Base-by-base conservation (phyloP, 2,113 vertebrate species). In the Siniperca chuatsi region DNA sequence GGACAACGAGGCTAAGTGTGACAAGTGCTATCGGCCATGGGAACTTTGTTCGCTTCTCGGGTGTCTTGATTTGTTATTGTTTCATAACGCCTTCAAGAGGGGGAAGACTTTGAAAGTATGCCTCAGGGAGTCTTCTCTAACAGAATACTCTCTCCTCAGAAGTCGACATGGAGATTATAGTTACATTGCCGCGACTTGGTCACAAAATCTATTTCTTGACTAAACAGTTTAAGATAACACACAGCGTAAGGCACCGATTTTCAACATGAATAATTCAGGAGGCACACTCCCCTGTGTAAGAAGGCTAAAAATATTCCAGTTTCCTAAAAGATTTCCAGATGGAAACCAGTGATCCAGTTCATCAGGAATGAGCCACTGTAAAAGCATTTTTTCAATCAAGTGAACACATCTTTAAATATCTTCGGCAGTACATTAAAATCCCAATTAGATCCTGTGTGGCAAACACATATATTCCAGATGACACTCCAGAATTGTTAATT, bases 1-100 rank as follows among this genome's bases (percentile, higher is more conserved):
- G 85, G 77, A 91, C 89, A 89, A 88, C 83, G 72, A 91, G 92
- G 92, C 92, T 93, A 93, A 94, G 87, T 93, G 92, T 90, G 89
- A 94, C 91, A 87, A 72, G 60, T 75, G 87, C 65, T 78, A 77
- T 89, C 75, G 77, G 89, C 92, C 92, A 92, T 92, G 94, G 90
- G 94, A 95, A 93, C 90, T 76, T 87, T 88, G 79, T 79, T 90
- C 68, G 70, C 92, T 87, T 83, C 83, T 86, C 71, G 58, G 75
- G 84, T 89, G 90, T 90, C 88, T 86, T 84, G 86, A 92, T 92
- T 93, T 93, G 85, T 95, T 93, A 86, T 92, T 84, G 82, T 92
- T 91, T 86, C 80, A 85, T 87, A 82, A 90, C 46, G 70, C 65
- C 87, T 91, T 80, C 76, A 73, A 78, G 85, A 73, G 55, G 58